Conservation (phyloP, 1,140 invertebrate species). For the Colletes latitarsis region DNA sequence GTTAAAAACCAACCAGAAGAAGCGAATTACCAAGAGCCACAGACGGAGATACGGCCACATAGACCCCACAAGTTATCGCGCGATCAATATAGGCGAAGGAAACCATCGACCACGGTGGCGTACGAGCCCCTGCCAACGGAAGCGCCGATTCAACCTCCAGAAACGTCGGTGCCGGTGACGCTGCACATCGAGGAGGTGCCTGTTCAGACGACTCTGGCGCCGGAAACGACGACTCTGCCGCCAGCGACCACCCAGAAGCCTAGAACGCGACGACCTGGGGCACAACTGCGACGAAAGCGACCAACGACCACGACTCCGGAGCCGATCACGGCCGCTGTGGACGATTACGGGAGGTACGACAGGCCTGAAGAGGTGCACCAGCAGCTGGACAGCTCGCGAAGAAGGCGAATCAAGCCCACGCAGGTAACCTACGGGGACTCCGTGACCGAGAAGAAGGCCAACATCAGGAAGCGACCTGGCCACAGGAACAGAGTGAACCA, state of each 20-base stretch:
- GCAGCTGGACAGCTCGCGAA: slow-evolving; percentile 41
- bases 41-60: slow-evolving; percentile 51
- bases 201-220: slow-evolving; percentile 44
- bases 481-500: slow-evolving; percentile 56
- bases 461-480: slow-evolving; percentile 58
- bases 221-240: slow-evolving; percentile 28
- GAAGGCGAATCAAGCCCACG: slow-evolving; percentile 49
- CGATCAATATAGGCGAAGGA: slow-evolving; percentile 59
- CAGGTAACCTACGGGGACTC: slow-evolving; percentile 36
- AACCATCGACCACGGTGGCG: slow-evolving; percentile 43
- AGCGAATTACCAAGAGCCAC: slow-evolving; percentile 47
- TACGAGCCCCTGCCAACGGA: slow-evolving; percentile 60
- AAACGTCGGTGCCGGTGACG: slow-evolving; percentile 49
- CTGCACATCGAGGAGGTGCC: slow-evolving; percentile 47
- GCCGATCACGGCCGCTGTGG: slow-evolving; percentile 24
- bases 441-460: slow-evolving; percentile 51
- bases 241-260: slow-evolving; percentile 42
- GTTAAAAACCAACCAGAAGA: slow-evolving; percentile 46
- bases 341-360: slow-evolving; percentile 62
- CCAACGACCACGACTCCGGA: slow-evolving; percentile 61
- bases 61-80: slow-evolving; percentile 55
- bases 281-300: slow-evolving; percentile 50
- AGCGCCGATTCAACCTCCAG: slow-evolving; percentile 47
- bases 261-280: slow-evolving; percentile 62
- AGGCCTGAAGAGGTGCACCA: slow-evolving; percentile 35